Evolutionary conservation across 92 coral and sea anemone species (phyloP), one percentile per base, ranked within the genome.

Genomic region (Metridium senile): DNA sequence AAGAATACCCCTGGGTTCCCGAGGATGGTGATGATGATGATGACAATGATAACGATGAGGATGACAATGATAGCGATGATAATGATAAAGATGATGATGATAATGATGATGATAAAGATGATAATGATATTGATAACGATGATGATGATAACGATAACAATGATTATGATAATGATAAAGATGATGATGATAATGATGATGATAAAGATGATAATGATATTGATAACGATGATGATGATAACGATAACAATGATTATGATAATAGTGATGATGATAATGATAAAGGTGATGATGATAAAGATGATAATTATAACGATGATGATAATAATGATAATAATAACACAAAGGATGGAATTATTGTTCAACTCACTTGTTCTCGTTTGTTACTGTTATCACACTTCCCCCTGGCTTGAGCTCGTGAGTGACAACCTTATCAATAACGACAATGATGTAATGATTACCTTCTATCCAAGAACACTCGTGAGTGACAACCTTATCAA

Each of bases 341-440:
- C 49, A 39, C n/a, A n/a, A n/a, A n/a, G n/a, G n/a, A n/a, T n/a
- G n/a, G n/a, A 39, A 39, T 39, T 6, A 39, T 4, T 39, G 49
- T 13, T 39, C 1, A 23, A 28, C 97, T 87, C 68, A 96, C 99
- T 88, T 96, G 87, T 96, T 96, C 29, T 96, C 99, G 65, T 96
- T 87, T 9, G 86, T 87, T 26, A 96, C 99, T 8, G 87, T 81
- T 64, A 96, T 61, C 0, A 74, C 93, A 32, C 90, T 78, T 29
- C 99, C 99, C 7, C 96, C 97, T 6, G 99, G 97, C 82, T 91
- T 92, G 52, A 96, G 89, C 65, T 89, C 95, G 45, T 96, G 99
- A 11, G 99, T 92, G 35, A 92, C 89, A 51, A 96, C 88, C 99
- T 96, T 59, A 26, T 59, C 32, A 59, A 59, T 9, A 8, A n/a